These are phyloP conservation scores for Eunapius fragilis DNA, from an alignment of 37 sponge, comb jelly and placozoan genomes.

Conservation along the genomic window DNA sequence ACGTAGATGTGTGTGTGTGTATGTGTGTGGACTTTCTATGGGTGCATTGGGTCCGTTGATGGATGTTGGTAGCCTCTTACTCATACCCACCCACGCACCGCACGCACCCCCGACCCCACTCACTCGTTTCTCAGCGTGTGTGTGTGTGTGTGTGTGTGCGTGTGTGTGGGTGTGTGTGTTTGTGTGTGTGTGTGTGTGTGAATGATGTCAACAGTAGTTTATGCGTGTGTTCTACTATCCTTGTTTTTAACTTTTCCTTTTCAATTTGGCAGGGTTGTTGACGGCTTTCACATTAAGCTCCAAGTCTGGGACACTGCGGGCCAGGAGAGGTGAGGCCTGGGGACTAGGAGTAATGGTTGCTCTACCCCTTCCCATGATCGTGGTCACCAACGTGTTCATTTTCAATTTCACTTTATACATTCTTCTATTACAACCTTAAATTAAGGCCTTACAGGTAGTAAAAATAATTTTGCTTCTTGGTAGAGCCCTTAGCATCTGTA, in stretches of 20 bases:
- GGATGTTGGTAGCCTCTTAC: too few species aligned
- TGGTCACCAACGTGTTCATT: background rate
- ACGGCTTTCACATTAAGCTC: conserved; percentile 58
- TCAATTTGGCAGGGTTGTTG: conserved; percentile 42
- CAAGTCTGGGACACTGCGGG: conserved; percentile 91
- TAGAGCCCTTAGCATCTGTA: background rate
- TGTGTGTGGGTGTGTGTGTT: too few species aligned
- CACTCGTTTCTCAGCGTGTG: background rate
- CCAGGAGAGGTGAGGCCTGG: conserved; percentile 75
- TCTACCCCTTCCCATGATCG: background rate
- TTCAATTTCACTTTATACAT: background rate
- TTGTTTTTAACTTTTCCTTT: background rate
- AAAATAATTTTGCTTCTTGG: too few species aligned
- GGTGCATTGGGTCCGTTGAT: too few species aligned
- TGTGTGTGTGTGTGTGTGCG: too few species aligned
- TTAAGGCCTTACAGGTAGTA: too few species aligned
- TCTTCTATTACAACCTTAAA: too few species aligned
- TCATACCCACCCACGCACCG: background rate
- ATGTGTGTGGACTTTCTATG: too few species aligned
- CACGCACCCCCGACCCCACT: background rate
- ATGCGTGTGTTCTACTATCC: background rate
- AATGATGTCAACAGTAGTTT: background rate
- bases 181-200: background rate
- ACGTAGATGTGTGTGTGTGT: too few species aligned
- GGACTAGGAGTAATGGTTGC: too few species aligned